These are phyloP conservation scores for Pherbina coryleti DNA, from an alignment of 2,888 invertebrate species.

Conservation along the genomic window DNA sequence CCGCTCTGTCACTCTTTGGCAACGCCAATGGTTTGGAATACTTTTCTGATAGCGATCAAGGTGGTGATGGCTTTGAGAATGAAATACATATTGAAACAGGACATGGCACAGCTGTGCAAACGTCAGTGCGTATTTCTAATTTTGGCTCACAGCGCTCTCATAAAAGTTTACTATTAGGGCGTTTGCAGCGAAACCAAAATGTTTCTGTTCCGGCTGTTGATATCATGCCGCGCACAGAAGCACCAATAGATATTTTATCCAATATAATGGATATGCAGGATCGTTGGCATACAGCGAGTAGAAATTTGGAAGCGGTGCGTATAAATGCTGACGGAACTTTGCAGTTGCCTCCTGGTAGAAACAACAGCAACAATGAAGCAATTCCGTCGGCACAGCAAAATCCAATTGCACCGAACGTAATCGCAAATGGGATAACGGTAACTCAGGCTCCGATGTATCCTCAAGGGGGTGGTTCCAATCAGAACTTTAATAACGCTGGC, in stretches of 20 bases:
- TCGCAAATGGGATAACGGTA: slow-evolving; percentile 57
- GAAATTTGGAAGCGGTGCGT: slow-evolving; percentile 71
- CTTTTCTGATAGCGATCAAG: slow-evolving; percentile 73
- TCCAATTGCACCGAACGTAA: slow-evolving; percentile 1
- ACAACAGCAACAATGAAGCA: neutral
- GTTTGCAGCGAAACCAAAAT: slow-evolving; percentile 42
- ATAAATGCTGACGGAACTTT: slow-evolving; percentile 74
- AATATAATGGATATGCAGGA: slow-evolving; percentile 80
- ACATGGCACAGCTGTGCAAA: slow-evolving; percentile 69
- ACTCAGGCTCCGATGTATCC: slow-evolving; percentile 76
- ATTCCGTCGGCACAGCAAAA: neutral
- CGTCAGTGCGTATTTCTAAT: slow-evolving; percentile 61
- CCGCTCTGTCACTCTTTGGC: slow-evolving; percentile 77
- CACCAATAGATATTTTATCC: slow-evolving; percentile 74
- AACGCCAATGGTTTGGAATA: slow-evolving; percentile 78
- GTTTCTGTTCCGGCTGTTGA: slow-evolving; percentile 25
- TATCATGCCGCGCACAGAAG: slow-evolving; percentile 18
- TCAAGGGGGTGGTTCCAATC: slow-evolving; percentile 71
- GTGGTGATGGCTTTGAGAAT: slow-evolving; percentile 64
- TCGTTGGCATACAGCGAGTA: slow-evolving; percentile 77
- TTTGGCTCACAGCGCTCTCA: slow-evolving; percentile 58
- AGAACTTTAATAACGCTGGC: slow-evolving; percentile 68
- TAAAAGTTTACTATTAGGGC: slow-evolving; percentile 60
- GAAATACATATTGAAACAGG: slow-evolving; percentile 59
- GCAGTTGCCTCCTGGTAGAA: slow-evolving; percentile 64